Evolutionary conservation across 1,140 invertebrate genomes (phyloP).

Genomic region (Bombus soroeensis): DNA sequence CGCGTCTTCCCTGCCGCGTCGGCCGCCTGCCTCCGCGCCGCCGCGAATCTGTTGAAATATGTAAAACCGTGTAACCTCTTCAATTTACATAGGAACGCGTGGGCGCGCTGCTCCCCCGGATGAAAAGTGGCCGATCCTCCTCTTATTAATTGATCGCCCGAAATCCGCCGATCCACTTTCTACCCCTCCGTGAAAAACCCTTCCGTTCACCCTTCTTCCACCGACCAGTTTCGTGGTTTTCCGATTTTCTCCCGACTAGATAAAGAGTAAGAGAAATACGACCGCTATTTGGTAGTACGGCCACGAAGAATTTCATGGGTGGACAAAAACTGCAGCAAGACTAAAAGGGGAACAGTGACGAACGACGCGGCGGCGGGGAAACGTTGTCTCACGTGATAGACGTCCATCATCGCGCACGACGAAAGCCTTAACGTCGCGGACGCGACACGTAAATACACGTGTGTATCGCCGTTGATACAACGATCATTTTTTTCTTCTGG

Average conservation of each 20-base stretch:
- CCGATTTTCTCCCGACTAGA: not conserved
- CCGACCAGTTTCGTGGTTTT: not conserved
- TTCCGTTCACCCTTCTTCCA: not conserved
- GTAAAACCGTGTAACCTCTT: constrained; percentile 83
- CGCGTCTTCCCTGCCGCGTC: constrained; percentile 19
- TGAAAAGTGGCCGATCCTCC: constrained; percentile 75
- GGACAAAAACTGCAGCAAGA: constrained; percentile 4
- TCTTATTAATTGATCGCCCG: constrained; percentile 65
- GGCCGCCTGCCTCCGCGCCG: constrained; percentile 38
- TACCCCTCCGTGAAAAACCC: constrained; percentile 13
- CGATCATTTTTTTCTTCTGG: constrained; percentile 58
- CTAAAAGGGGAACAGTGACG: not conserved
- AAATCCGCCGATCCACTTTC: constrained; percentile 54
- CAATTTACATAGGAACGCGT: constrained; percentile 79
- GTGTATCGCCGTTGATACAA: constrained; percentile 63
- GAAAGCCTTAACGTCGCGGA: constrained; percentile 63
- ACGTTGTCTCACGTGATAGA: constrained; percentile 71
- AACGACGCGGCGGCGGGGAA: not conserved
- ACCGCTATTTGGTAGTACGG: not conserved
- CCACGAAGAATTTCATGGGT: not conserved
- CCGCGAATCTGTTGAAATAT: constrained; percentile 80
- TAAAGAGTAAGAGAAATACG: not conserved
- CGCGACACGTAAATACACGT: constrained; percentile 63
- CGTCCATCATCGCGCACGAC: constrained; percentile 68
- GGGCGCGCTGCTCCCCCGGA: constrained; percentile 45